Conservation (phyloP, 2,113 vertebrate species). For the Prietella phreatophila region DNA sequence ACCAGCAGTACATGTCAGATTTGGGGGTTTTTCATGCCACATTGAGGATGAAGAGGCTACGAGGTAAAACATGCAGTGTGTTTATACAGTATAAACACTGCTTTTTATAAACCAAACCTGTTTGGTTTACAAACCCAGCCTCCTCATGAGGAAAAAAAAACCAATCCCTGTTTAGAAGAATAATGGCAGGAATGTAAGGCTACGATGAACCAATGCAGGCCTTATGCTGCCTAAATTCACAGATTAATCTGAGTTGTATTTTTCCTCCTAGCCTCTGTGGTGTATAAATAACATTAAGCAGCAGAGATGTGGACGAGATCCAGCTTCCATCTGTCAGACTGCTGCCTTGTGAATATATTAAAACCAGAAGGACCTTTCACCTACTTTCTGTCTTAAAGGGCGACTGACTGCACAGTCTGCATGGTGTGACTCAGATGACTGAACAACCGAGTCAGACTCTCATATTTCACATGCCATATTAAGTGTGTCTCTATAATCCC, state of each 20-base stretch:
- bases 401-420: neutral
- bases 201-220: neutral
- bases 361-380: constrained; percentile 64
- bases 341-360: constrained; percentile 59
- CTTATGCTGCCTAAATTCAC: neutral
- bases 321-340: constrained; percentile 61
- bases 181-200: neutral
- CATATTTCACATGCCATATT: constrained; percentile 24
- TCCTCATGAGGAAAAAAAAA: neutral
- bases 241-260: neutral
- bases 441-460: constrained; percentile 2
- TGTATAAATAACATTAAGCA: constrained; percentile 61
- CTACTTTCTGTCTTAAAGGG: constrained; percentile 61
- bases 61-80: neutral
- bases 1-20: neutral
- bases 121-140: neutral
- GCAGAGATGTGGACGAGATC: constrained; percentile 49
- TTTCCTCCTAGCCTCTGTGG: neutral
- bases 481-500: neutral
- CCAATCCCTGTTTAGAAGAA: neutral
- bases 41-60: neutral
- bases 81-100: too few relatives aligned
- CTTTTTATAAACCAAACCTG: neutral
- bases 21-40: neutral
- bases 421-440: constrained; percentile 1